Evolutionary conservation across 2,888 invertebrate species (phyloP).

Genomic region (Oscheius onirici): DNA sequence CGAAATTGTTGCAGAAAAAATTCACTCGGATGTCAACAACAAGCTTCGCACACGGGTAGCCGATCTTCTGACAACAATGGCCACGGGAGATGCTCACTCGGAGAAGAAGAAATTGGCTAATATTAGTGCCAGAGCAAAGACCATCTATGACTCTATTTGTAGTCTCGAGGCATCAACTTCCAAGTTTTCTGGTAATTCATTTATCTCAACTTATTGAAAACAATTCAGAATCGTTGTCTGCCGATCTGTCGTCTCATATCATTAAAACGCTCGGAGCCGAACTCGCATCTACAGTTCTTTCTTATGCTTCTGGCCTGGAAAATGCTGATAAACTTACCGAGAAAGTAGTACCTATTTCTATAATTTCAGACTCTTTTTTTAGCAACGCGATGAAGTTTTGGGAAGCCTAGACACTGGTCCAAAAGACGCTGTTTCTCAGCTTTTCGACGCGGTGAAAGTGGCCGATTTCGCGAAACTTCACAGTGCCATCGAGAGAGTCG

Average conservation of each 20-base stretch:
- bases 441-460: slow-evolving; percentile 35
- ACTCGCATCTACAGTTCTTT: slow-evolving; percentile 43
- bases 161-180: slow-evolving; percentile 52
- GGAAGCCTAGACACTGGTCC: slow-evolving; percentile 36
- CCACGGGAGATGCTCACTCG: slow-evolving; percentile 36
- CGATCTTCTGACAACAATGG: slow-evolving; percentile 39
- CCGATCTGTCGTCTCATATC: slow-evolving; percentile 51
- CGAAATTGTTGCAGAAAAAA: slow-evolving; percentile 34
- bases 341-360: slow-evolving; percentile 28
- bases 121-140: slow-evolving; percentile 42
- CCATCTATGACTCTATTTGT: slow-evolving; percentile 55
- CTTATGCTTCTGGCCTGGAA: slow-evolving; percentile 43
- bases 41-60: slow-evolving; percentile 27
- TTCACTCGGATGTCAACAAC: slow-evolving; percentile 19
- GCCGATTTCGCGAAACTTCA: slow-evolving; percentile 28
- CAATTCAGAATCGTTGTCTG: slow-evolving; percentile 45
- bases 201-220: too few species aligned
- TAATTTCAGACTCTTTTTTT: neutral
- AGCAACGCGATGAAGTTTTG: slow-evolving; percentile 46
- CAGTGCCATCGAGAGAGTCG: slow-evolving; percentile 15
- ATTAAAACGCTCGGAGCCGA: slow-evolving; percentile 49
- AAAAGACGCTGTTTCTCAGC: slow-evolving; percentile 35
- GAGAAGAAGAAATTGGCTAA: slow-evolving; percentile 48
- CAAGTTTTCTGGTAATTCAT: slow-evolving; percentile 43
- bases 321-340: slow-evolving; percentile 46